Evolutionary conservation across 2,113 vertebrate genomes (phyloP).

Genomic region (Cepphus grylle): DNA sequence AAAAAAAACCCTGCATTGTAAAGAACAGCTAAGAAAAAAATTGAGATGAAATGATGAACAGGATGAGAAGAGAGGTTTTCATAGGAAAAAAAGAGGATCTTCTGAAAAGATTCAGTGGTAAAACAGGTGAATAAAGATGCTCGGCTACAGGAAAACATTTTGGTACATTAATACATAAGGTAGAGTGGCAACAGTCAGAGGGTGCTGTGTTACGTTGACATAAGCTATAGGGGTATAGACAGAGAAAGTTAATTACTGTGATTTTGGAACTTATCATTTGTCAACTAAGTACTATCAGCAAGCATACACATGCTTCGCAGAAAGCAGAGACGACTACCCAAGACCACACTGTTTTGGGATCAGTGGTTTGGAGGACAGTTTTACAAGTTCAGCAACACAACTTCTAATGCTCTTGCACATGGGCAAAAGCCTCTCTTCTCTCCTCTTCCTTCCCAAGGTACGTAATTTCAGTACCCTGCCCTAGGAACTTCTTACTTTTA

Average conservation of each 20-base stretch:
- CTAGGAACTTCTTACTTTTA: neutral
- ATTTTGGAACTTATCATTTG: neutral
- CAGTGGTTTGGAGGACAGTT: neutral
- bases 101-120: neutral
- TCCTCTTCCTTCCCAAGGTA: neutral
- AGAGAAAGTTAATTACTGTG: neutral
- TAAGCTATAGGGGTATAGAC: neutral
- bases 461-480: neutral
- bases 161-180: neutral
- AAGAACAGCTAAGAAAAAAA: neutral
- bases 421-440: neutral
- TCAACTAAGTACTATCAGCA: neutral
- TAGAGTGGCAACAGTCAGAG: neutral
- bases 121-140: neutral
- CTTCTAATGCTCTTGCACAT: neutral
- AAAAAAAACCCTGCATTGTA: neutral
- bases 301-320: accelerated
- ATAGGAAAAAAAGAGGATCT: neutral
- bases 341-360: neutral
- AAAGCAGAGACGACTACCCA: neutral
- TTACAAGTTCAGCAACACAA: neutral
- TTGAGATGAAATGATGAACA: neutral
- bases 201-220: neutral
- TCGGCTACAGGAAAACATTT: neutral
- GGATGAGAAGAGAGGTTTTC: neutral